phyloP scores from a whole-genome alignment of 2,888 invertebrate species.

The Dusona sp. region DNA sequence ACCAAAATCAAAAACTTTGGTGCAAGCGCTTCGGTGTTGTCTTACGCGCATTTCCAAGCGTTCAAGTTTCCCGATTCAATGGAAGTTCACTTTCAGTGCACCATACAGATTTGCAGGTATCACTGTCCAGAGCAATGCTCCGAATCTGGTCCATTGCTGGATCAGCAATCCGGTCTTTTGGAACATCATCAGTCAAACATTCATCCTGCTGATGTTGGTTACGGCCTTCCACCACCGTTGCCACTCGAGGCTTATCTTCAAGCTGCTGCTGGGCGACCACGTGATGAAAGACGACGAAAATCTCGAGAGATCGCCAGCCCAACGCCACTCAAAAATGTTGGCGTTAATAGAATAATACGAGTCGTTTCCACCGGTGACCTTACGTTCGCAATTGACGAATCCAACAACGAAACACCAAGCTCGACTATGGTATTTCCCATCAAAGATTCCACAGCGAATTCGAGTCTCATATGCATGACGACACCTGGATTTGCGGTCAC shows the following conservation, averaged over 20 bases:
- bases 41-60: slow-evolving; percentile 97
- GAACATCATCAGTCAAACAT: slow-evolving; percentile 85
- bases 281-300: slow-evolving; percentile 90
- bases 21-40: slow-evolving; percentile 95
- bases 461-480: slow-evolving; percentile 95
- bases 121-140: slow-evolving; percentile 97
- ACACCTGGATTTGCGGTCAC: slow-evolving; percentile 97
- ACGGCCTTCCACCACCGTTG: slow-evolving; percentile 89
- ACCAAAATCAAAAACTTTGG: slow-evolving; percentile 98
- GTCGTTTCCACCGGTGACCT: slow-evolving; percentile 97
- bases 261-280: slow-evolving; percentile 87
- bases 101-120: slow-evolving; percentile 96
- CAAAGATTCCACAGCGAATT: slow-evolving; percentile 84
- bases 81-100: slow-evolving; percentile 98
- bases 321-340: slow-evolving; percentile 92
- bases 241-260: slow-evolving; percentile 89
- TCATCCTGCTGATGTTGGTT: slow-evolving; percentile 87
- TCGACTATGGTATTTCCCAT: slow-evolving; percentile 91
- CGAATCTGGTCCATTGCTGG: slow-evolving; percentile 85
- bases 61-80: slow-evolving; percentile 98
- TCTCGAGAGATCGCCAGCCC: slow-evolving; percentile 87
- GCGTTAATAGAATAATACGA: slow-evolving; percentile 94
- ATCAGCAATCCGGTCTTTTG: slow-evolving; percentile 83
- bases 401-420: slow-evolving; percentile 85
- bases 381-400: slow-evolving; percentile 92